Conservation (phyloP, 2,888 invertebrate genomes). For the Drosophila borealis region DNA sequence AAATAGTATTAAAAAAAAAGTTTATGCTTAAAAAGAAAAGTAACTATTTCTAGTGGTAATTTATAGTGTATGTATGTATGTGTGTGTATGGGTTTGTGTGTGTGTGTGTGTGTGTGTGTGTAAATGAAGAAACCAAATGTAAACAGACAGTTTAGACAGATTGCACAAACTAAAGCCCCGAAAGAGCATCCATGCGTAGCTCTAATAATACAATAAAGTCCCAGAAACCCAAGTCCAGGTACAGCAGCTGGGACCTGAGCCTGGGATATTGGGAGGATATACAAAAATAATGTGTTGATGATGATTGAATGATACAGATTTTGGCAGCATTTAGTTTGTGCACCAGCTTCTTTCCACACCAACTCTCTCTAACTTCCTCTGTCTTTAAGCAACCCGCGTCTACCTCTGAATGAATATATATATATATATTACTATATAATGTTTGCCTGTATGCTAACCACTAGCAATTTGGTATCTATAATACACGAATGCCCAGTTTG, state of each 20-base stretch:
- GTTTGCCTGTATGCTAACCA: slow-evolving; percentile 28
- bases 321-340: slow-evolving; percentile 23
- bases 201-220: neutral
- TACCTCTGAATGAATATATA: neutral
- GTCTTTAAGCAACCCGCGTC: neutral
- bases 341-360: neutral
- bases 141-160: slow-evolving; percentile 9
- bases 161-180: slow-evolving; percentile 8
- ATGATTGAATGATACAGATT: slow-evolving; percentile 10
- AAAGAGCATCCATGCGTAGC: slow-evolving; percentile 9
- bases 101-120: slow-evolving; percentile 14
- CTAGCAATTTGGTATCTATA: slow-evolving; percentile 76
- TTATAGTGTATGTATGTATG: slow-evolving; percentile 12
- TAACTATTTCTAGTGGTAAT: slow-evolving; percentile 23
- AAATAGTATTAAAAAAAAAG: slow-evolving; percentile 30
- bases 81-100: slow-evolving; percentile 1
- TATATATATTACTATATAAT: slow-evolving; percentile 14
- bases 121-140: slow-evolving; percentile 18
- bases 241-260: slow-evolving; percentile 9
- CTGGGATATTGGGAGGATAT: neutral
- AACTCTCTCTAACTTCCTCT: slow-evolving; percentile 1
- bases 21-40: slow-evolving; percentile 15
- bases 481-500: slow-evolving; percentile 64
- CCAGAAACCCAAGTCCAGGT: neutral
- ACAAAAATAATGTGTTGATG: neutral